Conservation (phyloP, 2,888 invertebrate genomes). For the Sesamia inferens region DNA sequence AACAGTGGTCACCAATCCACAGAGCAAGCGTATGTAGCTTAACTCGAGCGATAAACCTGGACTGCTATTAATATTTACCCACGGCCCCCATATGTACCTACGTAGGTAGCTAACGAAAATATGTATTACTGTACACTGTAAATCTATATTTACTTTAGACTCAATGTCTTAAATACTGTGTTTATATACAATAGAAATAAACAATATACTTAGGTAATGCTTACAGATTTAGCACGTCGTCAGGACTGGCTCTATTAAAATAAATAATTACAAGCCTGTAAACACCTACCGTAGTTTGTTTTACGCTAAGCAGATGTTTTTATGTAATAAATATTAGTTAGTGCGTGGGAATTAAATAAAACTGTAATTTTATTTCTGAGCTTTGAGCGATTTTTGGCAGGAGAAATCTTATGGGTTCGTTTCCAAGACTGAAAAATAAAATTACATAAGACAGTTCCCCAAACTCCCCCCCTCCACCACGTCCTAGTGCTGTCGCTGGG, state of each 20-base stretch:
- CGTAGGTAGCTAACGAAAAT: conserved; percentile 7
- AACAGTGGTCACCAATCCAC: too few relatives aligned
- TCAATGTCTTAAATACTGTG: conserved; percentile 2
- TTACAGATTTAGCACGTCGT: conserved; percentile 5
- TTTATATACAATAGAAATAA: conserved; percentile 23
- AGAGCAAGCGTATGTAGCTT: too few relatives aligned
- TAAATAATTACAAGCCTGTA: conserved; percentile 9
- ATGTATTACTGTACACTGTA: conserved; percentile 20
- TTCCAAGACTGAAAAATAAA: background rate
- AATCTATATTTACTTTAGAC: conserved; percentile 23
- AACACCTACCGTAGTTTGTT: conserved; percentile 14
- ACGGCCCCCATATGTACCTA: background rate
- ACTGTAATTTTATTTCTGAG: background rate
- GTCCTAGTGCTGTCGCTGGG: too few relatives aligned
- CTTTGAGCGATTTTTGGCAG: background rate
- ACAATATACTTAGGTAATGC: conserved; percentile 3
- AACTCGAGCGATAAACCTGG: too few relatives aligned
- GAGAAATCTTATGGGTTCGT: too few relatives aligned
- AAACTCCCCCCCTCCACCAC: too few relatives aligned
- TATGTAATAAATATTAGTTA: background rate
- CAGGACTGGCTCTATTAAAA: conserved; percentile 21
- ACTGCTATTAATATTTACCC: too few relatives aligned
- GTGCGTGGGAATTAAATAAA: conserved; percentile 17
- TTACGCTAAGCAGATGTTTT: conserved; percentile 12
- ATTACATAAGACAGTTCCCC: too few relatives aligned